phyloP scores from a whole-genome alignment of 30 jellyfish, hydroid and myxozoan genomes.

The Nemopilema nomurai region DNA sequence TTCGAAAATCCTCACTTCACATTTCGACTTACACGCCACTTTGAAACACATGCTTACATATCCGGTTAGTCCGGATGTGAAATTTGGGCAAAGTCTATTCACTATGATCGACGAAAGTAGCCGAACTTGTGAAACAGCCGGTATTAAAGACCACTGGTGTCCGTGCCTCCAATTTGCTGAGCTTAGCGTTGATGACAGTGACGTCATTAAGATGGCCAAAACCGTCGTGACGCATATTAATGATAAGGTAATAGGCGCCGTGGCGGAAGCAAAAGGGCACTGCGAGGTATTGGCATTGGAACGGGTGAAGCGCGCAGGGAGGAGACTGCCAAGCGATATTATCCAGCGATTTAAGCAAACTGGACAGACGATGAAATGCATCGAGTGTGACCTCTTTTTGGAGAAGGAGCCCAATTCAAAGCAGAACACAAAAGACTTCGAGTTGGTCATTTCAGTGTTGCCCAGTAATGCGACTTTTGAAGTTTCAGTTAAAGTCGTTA shows the following conservation, averaged over 20 bases:
- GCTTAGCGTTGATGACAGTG: not conserved
- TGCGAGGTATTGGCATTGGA: conserved; percentile 8
- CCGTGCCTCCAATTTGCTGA: conserved; percentile 47
- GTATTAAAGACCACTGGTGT: conserved; percentile 70
- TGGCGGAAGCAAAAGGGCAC: not conserved
- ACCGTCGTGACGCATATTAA: conserved; percentile 5
- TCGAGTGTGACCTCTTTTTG: not conserved
- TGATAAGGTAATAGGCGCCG: not conserved
- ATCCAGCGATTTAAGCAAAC: conserved; percentile 14
- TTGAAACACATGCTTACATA: conserved; percentile 30
- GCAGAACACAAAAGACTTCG: not conserved
- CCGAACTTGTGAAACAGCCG: conserved; percentile 71
- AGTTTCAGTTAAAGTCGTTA: conserved; percentile 3
- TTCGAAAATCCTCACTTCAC: conserved; percentile 42
- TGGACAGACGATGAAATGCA: not conserved
- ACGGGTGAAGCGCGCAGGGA: conserved; percentile 17
- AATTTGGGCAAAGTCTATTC: conserved; percentile 68
- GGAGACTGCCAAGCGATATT: not conserved
- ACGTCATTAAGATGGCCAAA: not conserved
- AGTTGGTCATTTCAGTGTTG: conserved; percentile 3
- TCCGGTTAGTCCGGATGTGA: conserved; percentile 28
- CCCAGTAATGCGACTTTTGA: conserved; percentile 51
- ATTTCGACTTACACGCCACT: conserved; percentile 64
- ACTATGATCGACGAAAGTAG: conserved; percentile 35
- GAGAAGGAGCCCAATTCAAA: not conserved